phyloP scores from a whole-genome alignment of 2,888 invertebrate genomes.

The Stictocephala bisonia region DNA sequence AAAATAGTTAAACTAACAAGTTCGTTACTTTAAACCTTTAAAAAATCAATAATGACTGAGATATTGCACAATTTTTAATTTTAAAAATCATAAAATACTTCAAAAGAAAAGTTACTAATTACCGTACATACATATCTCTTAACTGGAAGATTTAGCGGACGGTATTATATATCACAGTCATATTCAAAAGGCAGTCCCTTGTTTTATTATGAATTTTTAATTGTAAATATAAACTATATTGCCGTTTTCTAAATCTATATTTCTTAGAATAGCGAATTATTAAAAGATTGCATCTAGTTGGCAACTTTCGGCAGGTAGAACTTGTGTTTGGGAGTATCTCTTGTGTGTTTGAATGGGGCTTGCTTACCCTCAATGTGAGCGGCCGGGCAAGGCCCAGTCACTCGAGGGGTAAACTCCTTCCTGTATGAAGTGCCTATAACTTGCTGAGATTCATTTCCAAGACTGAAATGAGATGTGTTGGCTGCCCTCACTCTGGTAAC shows the following conservation, averaged over 20 bases:
- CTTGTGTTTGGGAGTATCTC: conserved; percentile 86
- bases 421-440: conserved; percentile 74
- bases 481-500: conserved; percentile 69
- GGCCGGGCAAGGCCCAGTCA: conserved; percentile 84
- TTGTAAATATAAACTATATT: neutral
- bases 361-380: conserved; percentile 77
- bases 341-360: conserved; percentile 84
- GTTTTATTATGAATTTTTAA: neutral
- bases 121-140: no score
- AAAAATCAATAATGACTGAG: no score
- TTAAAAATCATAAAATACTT: no score
- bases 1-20: no score
- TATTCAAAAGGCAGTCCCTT: conserved; percentile 44
- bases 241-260: neutral
- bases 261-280: no score
- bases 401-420: conserved; percentile 78
- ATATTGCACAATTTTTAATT: no score
- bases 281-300: no score
- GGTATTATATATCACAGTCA: conserved; percentile 44
- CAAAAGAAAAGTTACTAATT: no score
- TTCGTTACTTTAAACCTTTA: no score
- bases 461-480: conserved; percentile 79
- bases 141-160: conserved; percentile 44
- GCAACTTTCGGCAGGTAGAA: conserved; percentile 78
- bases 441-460: conserved; percentile 71